Base-by-base conservation (phyloP, 2,113 vertebrate genomes). In the Orthonyx spaldingii region DNA sequence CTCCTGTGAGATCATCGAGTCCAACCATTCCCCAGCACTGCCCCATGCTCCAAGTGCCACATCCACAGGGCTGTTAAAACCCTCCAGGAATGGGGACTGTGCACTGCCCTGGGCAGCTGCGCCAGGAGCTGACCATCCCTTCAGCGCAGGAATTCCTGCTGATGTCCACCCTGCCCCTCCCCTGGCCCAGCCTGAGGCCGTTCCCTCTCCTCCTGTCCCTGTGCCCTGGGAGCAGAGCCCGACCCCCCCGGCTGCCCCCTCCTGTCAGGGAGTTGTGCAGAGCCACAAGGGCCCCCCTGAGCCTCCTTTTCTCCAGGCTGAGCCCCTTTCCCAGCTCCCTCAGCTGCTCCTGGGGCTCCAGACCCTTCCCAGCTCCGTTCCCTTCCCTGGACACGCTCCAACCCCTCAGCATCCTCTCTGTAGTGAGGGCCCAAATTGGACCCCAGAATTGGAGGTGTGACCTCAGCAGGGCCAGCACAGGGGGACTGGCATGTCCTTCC, bases 81-180 rank as follows among this genome's bases (percentile, higher is more conserved):
- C 13, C 35, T 37, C 14, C 66, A 5, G 32, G 50, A 22, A 0
- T 5, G 18, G 59, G 9, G 3, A 33, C 22, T 30, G n/a, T n/a
- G n/a, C n/a, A n/a, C 33, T 22, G 6, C 16, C 65, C 41, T 28
- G 42, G 35, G 32, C 35, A 88, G 50, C 42, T 28, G 14, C 13
- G 37, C 32, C 32, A 44, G 15, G 11, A n/a, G 0, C 11, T 2
- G 2, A 49, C 17, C 5, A 3, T 0, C 4, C 7, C 30, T 86
- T 26, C 17, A 3, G 3, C 0, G 11, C 5, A 13, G 19, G 1
- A 20, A 47, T 26, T n/a, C 8, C 8, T 4, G 26, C 22, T 6
- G 15, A 8, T 2, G 3, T 27, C 39, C 65, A 4, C 4, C n/a
- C 85, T 39, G 23, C 4, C 0, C 11, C 49, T 80, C 0, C 49